Percentiles rank a stretch among this genome's conserved stretches.
Conservation (phyloP, 2,113 vertebrate genomes). For the Ophiodon elongatus region DNA sequence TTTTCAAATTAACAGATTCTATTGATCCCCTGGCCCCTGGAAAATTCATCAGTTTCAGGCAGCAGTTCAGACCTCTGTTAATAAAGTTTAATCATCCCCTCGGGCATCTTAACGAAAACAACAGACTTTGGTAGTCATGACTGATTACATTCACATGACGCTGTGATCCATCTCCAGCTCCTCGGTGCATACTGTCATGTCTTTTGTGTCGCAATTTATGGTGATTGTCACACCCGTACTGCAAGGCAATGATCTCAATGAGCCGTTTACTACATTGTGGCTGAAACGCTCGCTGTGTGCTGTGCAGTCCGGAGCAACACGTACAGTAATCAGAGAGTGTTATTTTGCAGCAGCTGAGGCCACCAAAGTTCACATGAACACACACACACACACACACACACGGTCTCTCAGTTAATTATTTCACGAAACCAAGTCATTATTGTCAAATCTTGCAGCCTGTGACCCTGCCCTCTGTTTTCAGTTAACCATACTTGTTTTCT, state of each 20-base stretch:
- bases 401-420: slow-evolving; percentile 37
- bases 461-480: slow-evolving; percentile 20
- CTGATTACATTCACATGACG: not conserved
- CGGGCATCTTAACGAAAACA: not conserved
- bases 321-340: slow-evolving; percentile 27
- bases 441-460: slow-evolving; percentile 21
- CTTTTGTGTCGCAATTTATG: not conserved
- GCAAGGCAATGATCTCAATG: not conserved
- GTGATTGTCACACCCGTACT: not conserved
- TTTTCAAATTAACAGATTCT: not conserved
- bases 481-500: not conserved
- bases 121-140: not conserved
- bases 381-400: slow-evolving; percentile 9
- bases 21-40: not conserved
- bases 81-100: not conserved
- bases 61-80: slow-evolving; percentile 4
- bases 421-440: slow-evolving; percentile 49
- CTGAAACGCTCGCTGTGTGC: not conserved
- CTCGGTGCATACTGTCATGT: not conserved
- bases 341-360: not conserved
- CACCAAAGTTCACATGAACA: not conserved
- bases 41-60: not conserved
- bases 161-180: not conserved
- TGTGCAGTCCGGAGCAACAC: not conserved
- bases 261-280: not conserved